A percentile compares a stretch with the other conserved stretches of the same genome.
These are phyloP conservation scores for Pyralis farinalis DNA, from an alignment of 2,888 invertebrate genomes.

Conservation along the genomic window DNA sequence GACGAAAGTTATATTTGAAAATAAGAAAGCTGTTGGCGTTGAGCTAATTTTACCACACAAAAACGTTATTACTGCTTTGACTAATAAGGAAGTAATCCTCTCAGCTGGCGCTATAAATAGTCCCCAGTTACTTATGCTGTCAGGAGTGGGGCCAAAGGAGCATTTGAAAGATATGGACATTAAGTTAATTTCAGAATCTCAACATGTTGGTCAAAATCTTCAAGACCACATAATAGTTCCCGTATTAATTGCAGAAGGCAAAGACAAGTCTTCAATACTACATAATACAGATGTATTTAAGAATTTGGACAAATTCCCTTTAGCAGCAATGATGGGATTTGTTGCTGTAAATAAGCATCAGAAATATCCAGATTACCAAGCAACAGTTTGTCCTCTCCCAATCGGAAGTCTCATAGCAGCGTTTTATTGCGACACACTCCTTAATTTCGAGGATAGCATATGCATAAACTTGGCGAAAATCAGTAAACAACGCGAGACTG, in stretches of 20 bases:
- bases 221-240: constrained; percentile 46
- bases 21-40: constrained; percentile 35
- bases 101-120: constrained; percentile 49
- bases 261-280: constrained; percentile 16
- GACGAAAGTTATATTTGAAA: constrained; percentile 37
- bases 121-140: constrained; percentile 52
- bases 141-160: constrained; percentile 47
- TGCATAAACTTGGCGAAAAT: constrained; percentile 30
- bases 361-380: constrained; percentile 46
- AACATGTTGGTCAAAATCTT: constrained; percentile 45
- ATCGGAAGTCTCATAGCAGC: constrained; percentile 26
- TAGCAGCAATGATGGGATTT: constrained; percentile 37
- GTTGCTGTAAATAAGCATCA: constrained; percentile 39
- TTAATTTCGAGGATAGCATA: constrained; percentile 30
- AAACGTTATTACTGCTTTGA: constrained; percentile 22
- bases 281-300: constrained; percentile 29
- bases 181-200: constrained; percentile 30
- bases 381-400: constrained; percentile 29
- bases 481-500: constrained; percentile 19
- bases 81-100: constrained; percentile 43
- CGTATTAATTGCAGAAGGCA: constrained; percentile 29
- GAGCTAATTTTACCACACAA: constrained; percentile 31
- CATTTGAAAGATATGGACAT: constrained; percentile 39
- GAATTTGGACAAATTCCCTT: constrained; percentile 34
- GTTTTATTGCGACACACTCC: constrained; percentile 29